These are phyloP conservation scores for Penelope pileata DNA, from an alignment of 2,113 vertebrate genomes.

Conservation along the genomic window DNA sequence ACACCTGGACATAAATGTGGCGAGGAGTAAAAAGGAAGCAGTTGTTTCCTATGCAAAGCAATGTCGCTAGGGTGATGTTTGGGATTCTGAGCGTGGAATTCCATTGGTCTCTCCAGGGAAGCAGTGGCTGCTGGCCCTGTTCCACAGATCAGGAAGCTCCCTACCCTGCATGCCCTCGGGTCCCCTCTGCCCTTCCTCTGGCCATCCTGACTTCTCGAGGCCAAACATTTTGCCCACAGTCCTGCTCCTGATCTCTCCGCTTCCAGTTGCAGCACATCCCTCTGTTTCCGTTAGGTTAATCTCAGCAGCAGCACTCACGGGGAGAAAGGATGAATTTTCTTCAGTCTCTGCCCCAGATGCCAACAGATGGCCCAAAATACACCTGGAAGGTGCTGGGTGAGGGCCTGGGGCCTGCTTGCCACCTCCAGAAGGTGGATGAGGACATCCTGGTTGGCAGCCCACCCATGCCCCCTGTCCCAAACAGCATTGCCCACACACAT, in stretches of 20 bases:
- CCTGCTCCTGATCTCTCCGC: neutral
- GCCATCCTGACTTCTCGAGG: neutral
- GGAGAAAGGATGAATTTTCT: neutral
- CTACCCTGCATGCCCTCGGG: neutral
- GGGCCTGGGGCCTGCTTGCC: neutral
- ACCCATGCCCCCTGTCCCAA: fast-evolving
- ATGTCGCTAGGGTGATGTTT: neutral
- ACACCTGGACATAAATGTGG: neutral
- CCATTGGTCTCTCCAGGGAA: neutral
- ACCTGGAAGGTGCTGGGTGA: neutral
- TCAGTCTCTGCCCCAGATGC: neutral
- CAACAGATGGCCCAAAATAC: fast-evolving
- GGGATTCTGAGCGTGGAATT: neutral
- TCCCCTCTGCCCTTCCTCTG: neutral
- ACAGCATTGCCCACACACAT: neutral
- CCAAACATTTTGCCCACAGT: neutral
- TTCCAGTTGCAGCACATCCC: neutral
- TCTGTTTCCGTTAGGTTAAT: neutral
- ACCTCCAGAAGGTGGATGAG: neutral
- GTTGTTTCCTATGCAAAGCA: neutral
- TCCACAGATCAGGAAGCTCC: neutral
- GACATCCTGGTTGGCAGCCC: neutral
- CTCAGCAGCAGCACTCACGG: neutral
- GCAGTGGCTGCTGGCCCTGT: neutral
- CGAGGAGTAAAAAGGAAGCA: neutral